Evolutionary conservation across 2,888 invertebrate genomes (phyloP).

Genomic region (Athripsodes cinereus): DNA sequence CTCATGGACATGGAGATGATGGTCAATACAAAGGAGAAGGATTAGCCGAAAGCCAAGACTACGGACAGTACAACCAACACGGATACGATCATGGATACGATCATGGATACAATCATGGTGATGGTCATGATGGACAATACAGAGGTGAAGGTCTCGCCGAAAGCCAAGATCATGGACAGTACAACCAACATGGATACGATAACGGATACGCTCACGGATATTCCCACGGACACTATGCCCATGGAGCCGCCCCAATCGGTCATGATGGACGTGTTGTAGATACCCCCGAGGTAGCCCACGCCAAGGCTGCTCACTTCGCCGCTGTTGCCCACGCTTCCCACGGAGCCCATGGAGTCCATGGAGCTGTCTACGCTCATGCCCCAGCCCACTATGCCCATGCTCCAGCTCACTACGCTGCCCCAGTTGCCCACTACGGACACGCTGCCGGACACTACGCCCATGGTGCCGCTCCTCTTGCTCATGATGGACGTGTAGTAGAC

Average conservation of each 20-base stretch:
- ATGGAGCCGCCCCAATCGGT: conserved; percentile 14
- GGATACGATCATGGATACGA: neutral
- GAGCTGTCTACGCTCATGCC: neutral
- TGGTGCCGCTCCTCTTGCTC: neutral
- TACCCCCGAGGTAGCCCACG: conserved; percentile 21
- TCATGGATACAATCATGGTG: neutral
- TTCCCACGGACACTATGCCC: conserved; percentile 11
- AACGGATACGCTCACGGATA: conserved; percentile 1
- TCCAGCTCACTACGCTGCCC: neutral
- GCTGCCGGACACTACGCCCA: neutral
- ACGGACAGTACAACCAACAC: conserved; percentile 13
- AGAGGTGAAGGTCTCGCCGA: conserved; percentile 2
- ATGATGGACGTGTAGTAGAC: conserved; percentile 3
- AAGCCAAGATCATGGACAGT: conserved; percentile 4
- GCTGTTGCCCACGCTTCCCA: conserved; percentile 3
- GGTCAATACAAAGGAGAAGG: conserved; percentile 16
- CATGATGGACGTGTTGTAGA: conserved; percentile 23
- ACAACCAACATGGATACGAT: neutral
- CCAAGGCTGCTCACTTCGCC: conserved; percentile 21
- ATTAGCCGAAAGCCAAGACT: conserved; percentile 16
- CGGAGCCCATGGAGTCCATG: neutral
- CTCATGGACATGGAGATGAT: conserved; percentile 7
- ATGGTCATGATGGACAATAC: conserved; percentile 1
- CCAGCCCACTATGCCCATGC: neutral
- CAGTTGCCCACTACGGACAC: neutral